Evolutionary conservation across 2,113 vertebrate species (phyloP).

Genomic region (crab-eating macaque (Macaca fascicularis)): T2T-MFA8v1.1 NC_088388.1:95028501-95029000

Average conservation of each 20-base stretch:
- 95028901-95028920: background rate
- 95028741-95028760: background rate
- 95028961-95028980: background rate
- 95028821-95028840: background rate
- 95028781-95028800: background rate
- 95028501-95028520: background rate
- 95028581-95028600: background rate
- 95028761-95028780: background rate
- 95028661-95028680: background rate
- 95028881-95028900: no score
- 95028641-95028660: background rate
- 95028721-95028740: background rate
- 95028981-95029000: background rate
- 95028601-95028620: background rate
- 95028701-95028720: background rate
- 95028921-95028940: background rate
- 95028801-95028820: background rate
- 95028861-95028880: background rate
- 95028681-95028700: conserved; percentile 8
- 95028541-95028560: background rate
- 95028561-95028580: background rate
- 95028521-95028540: background rate
- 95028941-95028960: background rate
- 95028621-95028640: background rate
- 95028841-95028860: background rate